Evolutionary conservation across 2,113 vertebrate species (phyloP).

Genomic region (Canis aureus): DNA sequence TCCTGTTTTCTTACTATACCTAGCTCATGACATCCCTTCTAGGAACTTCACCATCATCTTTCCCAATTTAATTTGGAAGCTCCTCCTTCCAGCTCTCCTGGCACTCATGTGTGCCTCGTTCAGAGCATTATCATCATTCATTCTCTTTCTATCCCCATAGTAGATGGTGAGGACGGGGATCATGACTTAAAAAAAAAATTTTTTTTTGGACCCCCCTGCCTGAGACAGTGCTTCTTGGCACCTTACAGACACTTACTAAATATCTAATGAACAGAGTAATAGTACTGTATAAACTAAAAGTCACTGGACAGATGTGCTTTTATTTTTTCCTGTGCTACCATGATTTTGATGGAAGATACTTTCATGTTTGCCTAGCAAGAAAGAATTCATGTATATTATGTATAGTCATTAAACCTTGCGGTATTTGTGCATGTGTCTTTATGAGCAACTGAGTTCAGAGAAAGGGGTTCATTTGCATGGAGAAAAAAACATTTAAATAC

Average conservation of each 20-base stretch:
- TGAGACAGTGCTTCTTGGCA: not conserved
- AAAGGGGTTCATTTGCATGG: slow-evolving; percentile 45
- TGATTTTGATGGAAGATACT: slow-evolving; percentile 48
- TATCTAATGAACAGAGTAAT: not conserved
- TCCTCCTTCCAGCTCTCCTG: not conserved
- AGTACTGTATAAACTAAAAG: not conserved
- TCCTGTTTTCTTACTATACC: not conserved
- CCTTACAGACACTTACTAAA: not conserved
- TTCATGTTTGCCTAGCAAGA: slow-evolving; percentile 29
- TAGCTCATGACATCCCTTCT: not conserved
- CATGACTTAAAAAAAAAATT: no score
- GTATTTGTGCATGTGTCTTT: slow-evolving; percentile 20
- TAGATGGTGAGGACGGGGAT: not conserved
- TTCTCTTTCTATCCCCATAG: not conserved
- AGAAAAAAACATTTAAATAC: not conserved
- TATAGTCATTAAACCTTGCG: slow-evolving; percentile 35
- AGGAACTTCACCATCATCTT: not conserved
- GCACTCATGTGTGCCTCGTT: not conserved
- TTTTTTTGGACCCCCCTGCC: not conserved
- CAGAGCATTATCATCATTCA: not conserved
- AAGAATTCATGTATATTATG: not conserved
- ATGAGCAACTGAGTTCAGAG: slow-evolving; percentile 48
- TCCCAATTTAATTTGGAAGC: not conserved
- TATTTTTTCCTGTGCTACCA: not conserved
- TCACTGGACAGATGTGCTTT: not conserved